Evolutionary conservation across 1,140 invertebrate genomes (phyloP), one percentile per base, ranked within the genome.

Genomic region (Penaeus vannamei): DNA sequence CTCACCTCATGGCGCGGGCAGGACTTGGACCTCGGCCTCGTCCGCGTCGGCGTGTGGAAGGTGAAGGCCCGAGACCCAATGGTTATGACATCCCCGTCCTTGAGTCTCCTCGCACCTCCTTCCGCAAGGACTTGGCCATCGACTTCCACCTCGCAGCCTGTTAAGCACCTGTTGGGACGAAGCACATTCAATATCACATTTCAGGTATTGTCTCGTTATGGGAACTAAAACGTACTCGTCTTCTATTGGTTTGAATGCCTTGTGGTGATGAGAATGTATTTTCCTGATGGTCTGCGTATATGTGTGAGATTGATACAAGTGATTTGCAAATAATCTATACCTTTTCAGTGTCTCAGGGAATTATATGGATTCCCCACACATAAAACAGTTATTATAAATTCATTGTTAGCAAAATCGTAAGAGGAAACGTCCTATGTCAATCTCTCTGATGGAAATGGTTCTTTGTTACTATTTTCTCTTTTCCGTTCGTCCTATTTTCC

Each of bases 41-140:
- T 60, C 29, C 87, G 69, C 23, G 86, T 87, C 7, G 86, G 77
- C 22, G 80, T 59, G 23, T 89, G 88, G 60, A 90, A 91, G 14
- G 84, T 90, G 72, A 91, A 91, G 53, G 60, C 22, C 22, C 90
- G 79, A 12, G 80, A 80, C 22, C 90, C 90, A 3, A 91, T 79
- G 12, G 20, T 53, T 10, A 91, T 17, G 22, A 59, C 12, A 42
- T 90, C 84, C 1, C 90, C 90, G n/a, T 89, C 90, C 42, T 32
- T 42, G 22, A 91, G 85, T n/a, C 85, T 62, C 32, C 69, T 64
- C 1, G 77, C 64, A 2, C 76, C 81, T 1, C 88, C 88, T 32
- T 86, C 84, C 3, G n/a, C 36, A 42, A 90, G 29, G 23, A 8
- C 32, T 20, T 79, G 61, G 12, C 79, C 60, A 32, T 84, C 85